Percentiles rank a stretch among this genome's conserved stretches.
phyloP scores from a whole-genome alignment of 2,113 vertebrate species.

The Astur gentilis region DNA sequence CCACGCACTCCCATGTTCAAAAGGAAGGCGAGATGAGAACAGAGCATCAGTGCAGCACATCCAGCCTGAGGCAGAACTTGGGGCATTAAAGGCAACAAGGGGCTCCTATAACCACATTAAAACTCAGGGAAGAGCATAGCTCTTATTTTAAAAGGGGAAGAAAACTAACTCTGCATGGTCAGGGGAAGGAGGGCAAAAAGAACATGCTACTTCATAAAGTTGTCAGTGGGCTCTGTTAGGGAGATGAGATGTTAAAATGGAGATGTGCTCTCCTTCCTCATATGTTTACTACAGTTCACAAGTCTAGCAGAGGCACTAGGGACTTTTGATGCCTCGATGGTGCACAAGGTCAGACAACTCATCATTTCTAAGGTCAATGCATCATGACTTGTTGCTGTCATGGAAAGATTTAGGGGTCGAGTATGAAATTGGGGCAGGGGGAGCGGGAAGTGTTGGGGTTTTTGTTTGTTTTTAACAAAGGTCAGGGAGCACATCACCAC shows the following conservation, averaged over 20 bases:
- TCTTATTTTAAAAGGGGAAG: background rate
- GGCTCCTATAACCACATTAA: background rate
- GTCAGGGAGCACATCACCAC: background rate
- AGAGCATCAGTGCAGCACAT: background rate
- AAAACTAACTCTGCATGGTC: fast-evolving
- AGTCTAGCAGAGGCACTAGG: background rate
- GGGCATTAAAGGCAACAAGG: background rate
- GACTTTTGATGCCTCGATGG: background rate
- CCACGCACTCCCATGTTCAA: background rate
- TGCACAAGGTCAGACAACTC: background rate
- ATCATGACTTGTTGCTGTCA: background rate
- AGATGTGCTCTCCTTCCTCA: background rate
- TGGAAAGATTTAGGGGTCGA: background rate
- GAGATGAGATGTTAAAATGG: background rate
- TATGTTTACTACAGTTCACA: fast-evolving
- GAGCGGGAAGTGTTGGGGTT: fast-evolving
- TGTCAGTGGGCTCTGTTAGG: background rate
- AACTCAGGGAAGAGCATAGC: fast-evolving
- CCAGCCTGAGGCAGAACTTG: background rate
- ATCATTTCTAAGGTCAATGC: fast-evolving
- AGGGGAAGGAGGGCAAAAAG: background rate
- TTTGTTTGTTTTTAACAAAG: background rate
- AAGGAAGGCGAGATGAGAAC: background rate
- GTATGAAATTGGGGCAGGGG: background rate
- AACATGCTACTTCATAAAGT: fast-evolving